phyloP scores from a whole-genome alignment of 2,888 invertebrate genomes.

The Ptychoptera albimana region DNA sequence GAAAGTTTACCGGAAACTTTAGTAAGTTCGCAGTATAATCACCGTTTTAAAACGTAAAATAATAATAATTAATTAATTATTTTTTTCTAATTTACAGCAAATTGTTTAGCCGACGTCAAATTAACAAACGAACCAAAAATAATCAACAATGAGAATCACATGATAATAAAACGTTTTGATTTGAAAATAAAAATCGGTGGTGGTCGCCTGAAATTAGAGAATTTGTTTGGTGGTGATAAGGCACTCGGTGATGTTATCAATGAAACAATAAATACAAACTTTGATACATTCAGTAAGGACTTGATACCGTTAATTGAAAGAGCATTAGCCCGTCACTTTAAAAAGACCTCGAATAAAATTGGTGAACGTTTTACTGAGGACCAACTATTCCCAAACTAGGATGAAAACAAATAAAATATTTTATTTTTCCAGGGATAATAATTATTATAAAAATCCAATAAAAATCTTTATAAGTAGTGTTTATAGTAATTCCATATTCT shows the following conservation, averaged over 20 bases:
- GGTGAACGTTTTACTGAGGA: constrained; percentile 31
- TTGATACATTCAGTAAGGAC: constrained; percentile 34
- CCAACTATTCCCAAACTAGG: constrained; percentile 32
- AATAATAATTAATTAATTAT: neutral
- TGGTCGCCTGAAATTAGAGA: constrained; percentile 32
- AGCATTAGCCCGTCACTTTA: constrained; percentile 30
- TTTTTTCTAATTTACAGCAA: constrained; percentile 21
- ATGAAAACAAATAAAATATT: neutral
- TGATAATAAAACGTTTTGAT: constrained; percentile 29
- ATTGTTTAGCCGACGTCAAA: constrained; percentile 22
- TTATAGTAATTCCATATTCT: too few species aligned
- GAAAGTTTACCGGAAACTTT: constrained; percentile 36
- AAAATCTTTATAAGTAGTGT: too few species aligned
- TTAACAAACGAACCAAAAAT: constrained; percentile 17
- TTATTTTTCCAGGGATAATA: neutral
- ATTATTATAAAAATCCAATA: too few species aligned
- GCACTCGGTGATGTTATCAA: constrained; percentile 36
- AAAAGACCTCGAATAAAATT: constrained; percentile 33
- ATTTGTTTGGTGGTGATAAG: constrained; percentile 38
- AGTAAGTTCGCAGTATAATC: too few species aligned
- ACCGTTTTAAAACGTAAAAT: neutral
- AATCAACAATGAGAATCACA: constrained; percentile 27
- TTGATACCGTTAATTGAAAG: constrained; percentile 36
- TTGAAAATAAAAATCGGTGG: constrained; percentile 33
- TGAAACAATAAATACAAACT: constrained; percentile 37